Base-by-base conservation (phyloP, 1,140 invertebrate species). In the Rhysida immarginata region DNA sequence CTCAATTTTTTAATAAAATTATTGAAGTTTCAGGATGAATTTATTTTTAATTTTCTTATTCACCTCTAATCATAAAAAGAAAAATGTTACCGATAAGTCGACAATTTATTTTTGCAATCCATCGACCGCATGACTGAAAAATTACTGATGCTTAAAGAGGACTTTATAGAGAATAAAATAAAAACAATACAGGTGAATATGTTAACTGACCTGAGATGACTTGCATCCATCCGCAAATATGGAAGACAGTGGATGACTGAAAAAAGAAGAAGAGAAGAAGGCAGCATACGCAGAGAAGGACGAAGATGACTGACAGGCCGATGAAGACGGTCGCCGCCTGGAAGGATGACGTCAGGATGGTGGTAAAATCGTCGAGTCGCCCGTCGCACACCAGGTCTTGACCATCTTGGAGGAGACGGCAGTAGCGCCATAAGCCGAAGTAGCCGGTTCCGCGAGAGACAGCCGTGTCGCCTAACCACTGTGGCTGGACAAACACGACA, bases 241-340 rank as follows among this genome's bases (percentile, higher is more conserved):
- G 82, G 68, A 93, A 95, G 13, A 96, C 91, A 11, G 85, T 91
- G 1, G 86, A 89, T n/a, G 88, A 84, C 63, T 86, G 86, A 68
- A 90, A 85, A 70, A 96, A 92, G 72, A 95, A 87, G 73, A 96
- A 94, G 60, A 96, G 79, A 23, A 96, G 73, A 78, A 97, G 84
- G 46, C 84, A 80, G 67, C 82, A 84, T 58, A 96, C 85, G 26
- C 86, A 85, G 58, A 95, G 68, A 51, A 93, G 72, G 49, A 90
- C 84, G 54, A 94, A 74, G 5, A 89, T 74, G 21, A 92, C 88
- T 16, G 90, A 83, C 18, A 88, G 74, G 14, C 86, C 89, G 49
- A 95, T 83, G 61, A 96, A 81, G 60, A 92, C 81, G 18, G 91
- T 92, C 21, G 92, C 68, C 16, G 83, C 82, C 49, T 76, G 72